Base-by-base conservation (phyloP, 2,797 vertebrate species). In the Anguilla megastoma region DNA sequence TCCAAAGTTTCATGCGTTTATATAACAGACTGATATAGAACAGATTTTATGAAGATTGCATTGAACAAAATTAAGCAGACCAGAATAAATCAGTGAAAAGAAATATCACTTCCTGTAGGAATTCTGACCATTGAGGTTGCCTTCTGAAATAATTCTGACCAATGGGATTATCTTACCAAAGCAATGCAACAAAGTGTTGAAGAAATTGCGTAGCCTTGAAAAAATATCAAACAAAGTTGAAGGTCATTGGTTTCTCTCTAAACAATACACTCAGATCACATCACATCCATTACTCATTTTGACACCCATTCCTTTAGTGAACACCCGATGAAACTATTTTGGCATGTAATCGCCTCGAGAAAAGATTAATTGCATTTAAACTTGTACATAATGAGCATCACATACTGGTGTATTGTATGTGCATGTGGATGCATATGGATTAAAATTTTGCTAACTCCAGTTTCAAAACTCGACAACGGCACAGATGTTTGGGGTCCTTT, bases 1-100 rank as follows among this genome's bases (percentile, higher is more conserved):
- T 93, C 94, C 92, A 93, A 91, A 94, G 94, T 92, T 96, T 95
- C 95, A 96, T 95, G 95, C 94, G 95, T 92, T 95, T 93, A 88
- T 93, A 92, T 93, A 92, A 88, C 86, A 94, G 91, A 93, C 90
- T 93, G 91, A 93, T 91, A 92, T 85, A 87, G 86, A 82, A 86
- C 90, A 56, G 89, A 85, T 71, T 83, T 85, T 87, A 56, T 63
- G 76, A 93, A 88, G 90, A 92, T 94, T 94, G 92, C 92, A 93
- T 93, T 93, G 90, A 92, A 93, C 93, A 94, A 92, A 94, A 93
- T 93, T 85, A 87, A 88, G 87, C 85, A 86, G 93, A 95, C 93
- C 91, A 90, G 88, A 89, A 85, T 87, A 7, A 71, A 45, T 83
- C 45, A n/a, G 82, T 52, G 88, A 76, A 88, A 21, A 56, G 45